A percentile compares a stretch with the other conserved stretches of the same genome.
Conservation (phyloP, 2,888 invertebrate species). For the Brenthis hecate region DNA sequence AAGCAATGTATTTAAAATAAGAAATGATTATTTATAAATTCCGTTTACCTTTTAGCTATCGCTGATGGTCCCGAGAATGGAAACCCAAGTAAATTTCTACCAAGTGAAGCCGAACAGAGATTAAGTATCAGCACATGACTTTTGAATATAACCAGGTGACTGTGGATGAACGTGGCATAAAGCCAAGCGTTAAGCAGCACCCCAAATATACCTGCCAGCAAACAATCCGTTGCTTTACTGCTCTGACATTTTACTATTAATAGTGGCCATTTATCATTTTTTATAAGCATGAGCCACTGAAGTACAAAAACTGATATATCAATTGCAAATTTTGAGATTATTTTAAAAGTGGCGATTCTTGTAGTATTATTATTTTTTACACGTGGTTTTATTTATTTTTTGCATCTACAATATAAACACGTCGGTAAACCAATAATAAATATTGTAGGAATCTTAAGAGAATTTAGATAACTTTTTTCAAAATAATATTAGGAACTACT, state of each 20-base stretch:
- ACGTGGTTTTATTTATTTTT: too few relatives aligned
- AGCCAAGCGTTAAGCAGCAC: slow-evolving; percentile 82
- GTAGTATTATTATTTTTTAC: too few relatives aligned
- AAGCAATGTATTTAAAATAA: not conserved
- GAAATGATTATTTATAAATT: slow-evolving; percentile 6
- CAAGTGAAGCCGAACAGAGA: slow-evolving; percentile 77
- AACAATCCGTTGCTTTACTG: slow-evolving; percentile 21
- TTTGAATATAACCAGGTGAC: slow-evolving; percentile 77
- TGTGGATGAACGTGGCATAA: slow-evolving; percentile 79
- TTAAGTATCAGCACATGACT: slow-evolving; percentile 81
- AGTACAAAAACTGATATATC: too few relatives aligned
- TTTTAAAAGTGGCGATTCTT: too few relatives aligned
- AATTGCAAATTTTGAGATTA: not conserved
- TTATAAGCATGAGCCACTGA: not conserved
- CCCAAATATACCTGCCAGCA: slow-evolving; percentile 73
- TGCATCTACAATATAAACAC: too few relatives aligned
- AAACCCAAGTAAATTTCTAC: slow-evolving; percentile 78
- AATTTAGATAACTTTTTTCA: too few relatives aligned
- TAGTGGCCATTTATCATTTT: not conserved
- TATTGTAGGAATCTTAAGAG: too few relatives aligned
- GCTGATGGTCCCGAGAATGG: slow-evolving; percentile 80
- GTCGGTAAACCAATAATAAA: too few relatives aligned
- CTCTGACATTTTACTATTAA: slow-evolving; percentile 15
- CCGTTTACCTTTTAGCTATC: slow-evolving; percentile 71
- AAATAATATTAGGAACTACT: too few relatives aligned